These are phyloP conservation scores for Vannuccia rotundouncinata DNA, from an alignment of 2,888 invertebrate species.

Conservation along the genomic window DNA sequence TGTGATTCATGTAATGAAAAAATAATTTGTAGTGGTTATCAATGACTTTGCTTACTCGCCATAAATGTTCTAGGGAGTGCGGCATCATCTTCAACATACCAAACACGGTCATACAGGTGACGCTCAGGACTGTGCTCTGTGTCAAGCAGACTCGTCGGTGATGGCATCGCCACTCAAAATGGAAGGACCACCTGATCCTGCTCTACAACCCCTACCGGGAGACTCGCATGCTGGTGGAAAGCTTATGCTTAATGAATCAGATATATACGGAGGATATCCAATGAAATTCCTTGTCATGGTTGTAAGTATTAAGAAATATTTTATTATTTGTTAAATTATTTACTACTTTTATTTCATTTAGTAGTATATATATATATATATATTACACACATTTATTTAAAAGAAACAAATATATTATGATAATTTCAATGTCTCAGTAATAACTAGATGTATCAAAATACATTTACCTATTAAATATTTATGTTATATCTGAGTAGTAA, in stretches of 20 bases:
- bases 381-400: no score
- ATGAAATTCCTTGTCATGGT: slow-evolving; percentile 68
- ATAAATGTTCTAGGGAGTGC: slow-evolving; percentile 34
- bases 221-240: slow-evolving; percentile 43
- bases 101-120: slow-evolving; percentile 30
- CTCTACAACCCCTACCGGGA: slow-evolving; percentile 14
- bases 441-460: no score
- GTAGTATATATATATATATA: no score
- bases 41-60: no score
- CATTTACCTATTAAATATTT: no score
- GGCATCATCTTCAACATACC: slow-evolving; percentile 36
- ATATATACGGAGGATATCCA: slow-evolving; percentile 71
- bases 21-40: no score
- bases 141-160: slow-evolving; percentile 35
- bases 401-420: no score
- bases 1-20: no score
- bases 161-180: slow-evolving; percentile 27
- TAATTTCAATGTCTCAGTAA: no score
- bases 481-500: no score
- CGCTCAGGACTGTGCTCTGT: slow-evolving; percentile 37
- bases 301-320: slow-evolving; percentile 23
- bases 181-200: slow-evolving; percentile 17
- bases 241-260: slow-evolving; percentile 57
- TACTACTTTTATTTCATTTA: no score
- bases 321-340: no score